Evolutionary conservation across 1,140 invertebrate genomes (phyloP).

Genomic region (Cataglyphis hispanica): DNA sequence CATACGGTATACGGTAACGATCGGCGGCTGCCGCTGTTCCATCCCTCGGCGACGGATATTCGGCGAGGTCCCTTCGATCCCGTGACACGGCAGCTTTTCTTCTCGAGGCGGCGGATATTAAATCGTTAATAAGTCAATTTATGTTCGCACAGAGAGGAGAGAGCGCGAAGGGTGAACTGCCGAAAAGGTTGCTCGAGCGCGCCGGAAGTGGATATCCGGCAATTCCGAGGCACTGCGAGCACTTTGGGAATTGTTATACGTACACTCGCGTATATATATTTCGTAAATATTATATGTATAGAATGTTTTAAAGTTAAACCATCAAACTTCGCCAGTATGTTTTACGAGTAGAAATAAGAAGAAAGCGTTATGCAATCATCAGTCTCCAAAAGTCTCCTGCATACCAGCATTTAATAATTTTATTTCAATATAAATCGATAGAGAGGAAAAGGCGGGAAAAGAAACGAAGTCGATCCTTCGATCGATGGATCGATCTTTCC

Average conservation of each 20-base stretch:
- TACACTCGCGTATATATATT: background rate
- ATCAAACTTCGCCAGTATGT: too few species aligned
- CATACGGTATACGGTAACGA: constrained; percentile 73
- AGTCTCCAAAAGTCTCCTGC: too few species aligned
- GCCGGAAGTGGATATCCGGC: constrained; percentile 38
- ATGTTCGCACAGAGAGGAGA: background rate
- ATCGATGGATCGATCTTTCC: background rate
- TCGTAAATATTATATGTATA: background rate
- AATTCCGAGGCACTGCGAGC: constrained; percentile 12
- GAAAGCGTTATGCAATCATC: too few species aligned
- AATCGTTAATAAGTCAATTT: constrained; percentile 47
- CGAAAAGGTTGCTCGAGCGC: constrained; percentile 33
- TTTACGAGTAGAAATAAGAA: too few species aligned
- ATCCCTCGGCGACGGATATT: background rate
- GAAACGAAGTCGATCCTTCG: background rate
- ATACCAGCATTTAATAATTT: background rate
- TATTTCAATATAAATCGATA: background rate
- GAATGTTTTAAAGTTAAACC: background rate
- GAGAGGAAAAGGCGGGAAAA: background rate
- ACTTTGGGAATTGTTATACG: background rate
- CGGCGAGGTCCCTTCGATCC: background rate
- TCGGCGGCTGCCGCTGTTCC: constrained; percentile 42
- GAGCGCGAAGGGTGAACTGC: constrained; percentile 18
- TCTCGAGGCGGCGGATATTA: background rate
- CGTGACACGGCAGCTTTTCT: constrained; percentile 13